phyloP scores from a whole-genome alignment of 2,888 invertebrate genomes.

The Dyspetes luteomarginatus region DNA sequence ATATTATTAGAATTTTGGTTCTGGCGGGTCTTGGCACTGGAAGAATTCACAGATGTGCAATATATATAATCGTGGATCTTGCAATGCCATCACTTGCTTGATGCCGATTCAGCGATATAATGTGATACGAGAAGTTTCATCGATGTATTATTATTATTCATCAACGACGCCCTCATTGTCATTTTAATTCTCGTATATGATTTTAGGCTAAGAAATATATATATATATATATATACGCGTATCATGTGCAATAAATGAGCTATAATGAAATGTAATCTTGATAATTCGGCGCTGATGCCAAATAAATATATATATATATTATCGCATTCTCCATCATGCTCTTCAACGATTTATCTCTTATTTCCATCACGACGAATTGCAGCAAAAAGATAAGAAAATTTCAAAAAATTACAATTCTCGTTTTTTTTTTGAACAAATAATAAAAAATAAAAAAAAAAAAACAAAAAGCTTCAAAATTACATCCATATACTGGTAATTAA shows the following conservation, averaged over 20 bases:
- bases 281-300: conserved; percentile 9
- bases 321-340: neutral
- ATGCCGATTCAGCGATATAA: conserved; percentile 74
- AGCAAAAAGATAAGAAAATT: neutral
- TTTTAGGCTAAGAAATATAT: conserved; percentile 6
- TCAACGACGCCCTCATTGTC: neutral
- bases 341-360: conserved; percentile 22
- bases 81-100: conserved; percentile 84
- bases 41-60: conserved; percentile 84
- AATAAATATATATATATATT: conserved; percentile 52
- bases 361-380: neutral
- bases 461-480: neutral
- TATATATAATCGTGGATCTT: conserved; percentile 83
- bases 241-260: neutral
- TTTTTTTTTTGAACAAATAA: neutral
- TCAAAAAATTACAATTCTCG: neutral
- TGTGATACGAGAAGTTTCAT: conserved; percentile 1
- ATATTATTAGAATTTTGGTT: conserved; percentile 73
- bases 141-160: conserved; percentile 2
- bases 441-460: neutral
- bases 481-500: neutral
- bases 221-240: neutral
- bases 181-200: neutral
- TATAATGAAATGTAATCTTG: conserved; percentile 32
- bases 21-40: conserved; percentile 84